Conservation (phyloP, 2,888 invertebrate species). For the Euplexia lucipara region DNA sequence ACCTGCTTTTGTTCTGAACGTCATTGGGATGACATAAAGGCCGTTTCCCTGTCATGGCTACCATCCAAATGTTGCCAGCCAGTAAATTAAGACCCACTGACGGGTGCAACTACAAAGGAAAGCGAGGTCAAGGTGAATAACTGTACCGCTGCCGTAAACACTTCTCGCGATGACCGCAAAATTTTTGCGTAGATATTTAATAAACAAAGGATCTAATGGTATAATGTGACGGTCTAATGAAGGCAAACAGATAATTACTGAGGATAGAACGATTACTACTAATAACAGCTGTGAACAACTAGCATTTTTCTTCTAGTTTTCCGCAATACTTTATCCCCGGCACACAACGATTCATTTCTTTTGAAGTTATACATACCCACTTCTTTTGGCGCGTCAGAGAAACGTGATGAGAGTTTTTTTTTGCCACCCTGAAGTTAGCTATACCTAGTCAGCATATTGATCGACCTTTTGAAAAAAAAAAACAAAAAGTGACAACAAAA, state of each 20-base stretch:
- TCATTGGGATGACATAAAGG: constrained; percentile 83
- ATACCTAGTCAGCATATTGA: no score
- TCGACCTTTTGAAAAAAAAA: no score
- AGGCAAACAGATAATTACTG: constrained; percentile 25
- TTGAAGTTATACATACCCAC: no score
- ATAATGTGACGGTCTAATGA: constrained; percentile 8
- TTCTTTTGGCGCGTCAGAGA: no score
- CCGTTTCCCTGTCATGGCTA: constrained; percentile 80
- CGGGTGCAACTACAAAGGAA: constrained; percentile 42
- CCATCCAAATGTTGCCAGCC: constrained; percentile 72
- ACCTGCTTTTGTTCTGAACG: constrained; percentile 73
- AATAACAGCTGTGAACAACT: neutral
- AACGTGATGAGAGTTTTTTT: no score
- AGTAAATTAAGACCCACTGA: constrained; percentile 35
- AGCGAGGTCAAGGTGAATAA: constrained; percentile 40
- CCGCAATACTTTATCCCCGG: neutral
- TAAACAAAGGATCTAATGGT: constrained; percentile 24
- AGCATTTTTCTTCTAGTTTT: neutral
- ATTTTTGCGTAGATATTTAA: constrained; percentile 28
- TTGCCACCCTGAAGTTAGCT: no score
- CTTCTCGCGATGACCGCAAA: constrained; percentile 29
- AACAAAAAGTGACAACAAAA: no score
- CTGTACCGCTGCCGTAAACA: constrained; percentile 31
- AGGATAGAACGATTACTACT: neutral
- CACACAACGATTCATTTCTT: no score